These are phyloP conservation scores for Chirona hameri DNA, from an alignment of 2,888 invertebrate species.

Conservation along the genomic window DNA sequence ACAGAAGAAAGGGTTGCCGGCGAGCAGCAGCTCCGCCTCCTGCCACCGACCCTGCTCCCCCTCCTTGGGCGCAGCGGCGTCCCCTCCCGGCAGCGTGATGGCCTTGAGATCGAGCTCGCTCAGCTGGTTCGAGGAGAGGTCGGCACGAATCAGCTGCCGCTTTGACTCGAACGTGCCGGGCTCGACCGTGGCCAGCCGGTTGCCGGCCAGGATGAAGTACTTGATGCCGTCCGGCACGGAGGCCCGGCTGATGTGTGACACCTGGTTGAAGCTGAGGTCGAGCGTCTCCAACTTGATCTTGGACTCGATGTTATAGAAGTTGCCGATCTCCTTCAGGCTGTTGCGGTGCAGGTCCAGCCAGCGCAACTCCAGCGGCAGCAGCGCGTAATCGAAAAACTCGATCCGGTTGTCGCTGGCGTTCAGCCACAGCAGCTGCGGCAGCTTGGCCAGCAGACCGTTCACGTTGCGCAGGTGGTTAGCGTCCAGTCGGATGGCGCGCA, in stretches of 20 bases:
- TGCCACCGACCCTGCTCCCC: neutral
- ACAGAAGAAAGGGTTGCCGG: slow-evolving; percentile 90
- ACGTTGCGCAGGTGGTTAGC: slow-evolving; percentile 78
- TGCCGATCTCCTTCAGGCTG: slow-evolving; percentile 69
- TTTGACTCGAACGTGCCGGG: slow-evolving; percentile 86
- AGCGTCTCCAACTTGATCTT: slow-evolving; percentile 74
- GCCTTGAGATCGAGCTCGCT: slow-evolving; percentile 85
- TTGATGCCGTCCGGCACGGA: slow-evolving; percentile 81
- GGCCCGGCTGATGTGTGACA: slow-evolving; percentile 57
- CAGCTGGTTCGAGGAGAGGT: slow-evolving; percentile 88
- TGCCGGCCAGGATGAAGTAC: slow-evolving; percentile 66
- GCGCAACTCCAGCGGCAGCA: slow-evolving; percentile 75
- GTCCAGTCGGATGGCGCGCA: slow-evolving; percentile 82
- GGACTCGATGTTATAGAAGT: slow-evolving; percentile 47
- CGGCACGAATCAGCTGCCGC: slow-evolving; percentile 81
- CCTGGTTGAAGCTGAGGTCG: slow-evolving; percentile 84
- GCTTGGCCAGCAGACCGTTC: slow-evolving; percentile 75
- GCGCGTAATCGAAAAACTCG: slow-evolving; percentile 81
- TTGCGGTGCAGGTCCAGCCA: slow-evolving; percentile 90
- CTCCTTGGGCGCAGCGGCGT: slow-evolving; percentile 64
- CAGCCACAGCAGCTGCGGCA: slow-evolving; percentile 78
- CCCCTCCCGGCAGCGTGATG: slow-evolving; percentile 60
- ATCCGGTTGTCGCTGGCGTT: slow-evolving; percentile 88
- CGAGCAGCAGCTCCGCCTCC: slow-evolving; percentile 64
- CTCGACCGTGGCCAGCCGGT: slow-evolving; percentile 56